Base-by-base conservation (phyloP, 2,113 vertebrate species). In the Leucosticte australis region DNA sequence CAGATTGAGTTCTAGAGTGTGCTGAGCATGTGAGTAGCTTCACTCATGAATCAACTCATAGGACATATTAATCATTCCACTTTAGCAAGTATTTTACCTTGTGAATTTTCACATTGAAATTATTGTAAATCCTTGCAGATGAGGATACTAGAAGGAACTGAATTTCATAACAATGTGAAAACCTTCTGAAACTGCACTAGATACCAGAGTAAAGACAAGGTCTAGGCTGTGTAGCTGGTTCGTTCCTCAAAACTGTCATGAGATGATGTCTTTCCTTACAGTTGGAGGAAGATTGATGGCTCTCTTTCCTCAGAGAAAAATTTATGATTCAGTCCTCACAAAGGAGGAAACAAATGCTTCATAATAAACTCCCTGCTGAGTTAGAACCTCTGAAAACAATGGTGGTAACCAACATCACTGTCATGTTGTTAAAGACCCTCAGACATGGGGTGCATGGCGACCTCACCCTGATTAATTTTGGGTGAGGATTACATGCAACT, bases 371-470 rank as follows among this genome's bases (percentile, higher is more conserved):
- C 62, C 42, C 57, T n/a, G 39, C 50, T 78, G 78, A 69, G 30
- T 42, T 56, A 69, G 41, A 95, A 78, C 55, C 27, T 53, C 78
- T 92, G 83, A 70, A 78, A 57, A 42, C 41, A 42, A 26, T 47
- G 27, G 23, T 62, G 41, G 55, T 69, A 77, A 69, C 27, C 18
- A 69, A 9, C 18, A 20, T 64, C 41, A 63, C 35, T 27, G n/a
- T 30, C 64, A 26, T 14, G 13, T 79, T 63, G 28, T 31, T 73
- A 15, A 55, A 71, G 44, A 81, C 27, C 14, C 26, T 60, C 74
- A 90, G 62, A 68, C 0, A 2, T 11, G 14, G 21, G 21, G 8
- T 23, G 19, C 0, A 1, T 44, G 37, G 44, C 2, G 0, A 22
- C 13, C 11, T 31, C 37, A 37, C 12, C 18, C 18, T 0, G 1